Evolutionary conservation across 2,113 vertebrate genomes (phyloP).

Genomic region (Orthochromis indermauri): DNA sequence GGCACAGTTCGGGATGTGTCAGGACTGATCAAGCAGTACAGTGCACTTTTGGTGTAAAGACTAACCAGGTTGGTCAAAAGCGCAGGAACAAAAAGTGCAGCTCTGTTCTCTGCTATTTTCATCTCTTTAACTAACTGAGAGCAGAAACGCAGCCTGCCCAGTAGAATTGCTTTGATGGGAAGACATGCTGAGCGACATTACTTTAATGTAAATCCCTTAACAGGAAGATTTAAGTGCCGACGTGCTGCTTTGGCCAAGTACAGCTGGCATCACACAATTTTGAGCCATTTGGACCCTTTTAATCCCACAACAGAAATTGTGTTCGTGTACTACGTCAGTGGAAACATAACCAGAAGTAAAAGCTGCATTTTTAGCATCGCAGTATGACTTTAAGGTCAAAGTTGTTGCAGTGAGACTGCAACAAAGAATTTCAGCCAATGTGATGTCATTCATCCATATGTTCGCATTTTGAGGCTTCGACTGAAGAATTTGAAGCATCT

Average conservation of each 20-base stretch:
- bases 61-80: conserved; percentile 1
- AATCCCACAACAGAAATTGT: not conserved
- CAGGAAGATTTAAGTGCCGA: not conserved
- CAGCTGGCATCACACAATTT: not conserved
- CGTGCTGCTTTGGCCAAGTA: not conserved
- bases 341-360: not conserved
- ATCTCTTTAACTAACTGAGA: not conserved
- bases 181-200: not conserved
- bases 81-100: not conserved
- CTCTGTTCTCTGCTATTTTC: not conserved
- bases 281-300: not conserved
- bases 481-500: not conserved
- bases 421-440: not conserved
- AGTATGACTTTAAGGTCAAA: not conserved
- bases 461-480: not conserved
- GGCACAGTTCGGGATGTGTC: conserved; percentile 21
- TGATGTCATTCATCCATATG: not conserved
- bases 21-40: conserved; percentile 4
- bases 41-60: not conserved
- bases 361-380: not conserved
- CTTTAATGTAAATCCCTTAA: not conserved
- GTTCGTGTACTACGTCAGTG: not conserved
- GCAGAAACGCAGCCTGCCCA: not conserved
- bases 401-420: not conserved
- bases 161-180: not conserved